phyloP scores from a whole-genome alignment of 2,113 vertebrate species.

The Stegastes partitus region DNA sequence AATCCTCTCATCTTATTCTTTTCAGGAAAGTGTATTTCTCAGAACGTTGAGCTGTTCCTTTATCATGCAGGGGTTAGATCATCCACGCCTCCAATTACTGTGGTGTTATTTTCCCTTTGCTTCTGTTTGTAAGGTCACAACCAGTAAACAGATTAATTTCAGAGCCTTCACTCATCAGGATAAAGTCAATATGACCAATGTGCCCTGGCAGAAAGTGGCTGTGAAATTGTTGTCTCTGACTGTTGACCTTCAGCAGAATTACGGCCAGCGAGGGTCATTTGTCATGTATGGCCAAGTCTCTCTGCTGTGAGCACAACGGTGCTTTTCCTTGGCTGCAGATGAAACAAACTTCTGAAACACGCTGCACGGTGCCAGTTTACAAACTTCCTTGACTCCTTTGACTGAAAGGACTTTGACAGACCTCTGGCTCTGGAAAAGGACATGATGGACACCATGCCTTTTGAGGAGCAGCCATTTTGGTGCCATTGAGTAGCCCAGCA shows the following conservation, averaged over 20 bases:
- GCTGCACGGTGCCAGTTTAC: constrained; percentile 6
- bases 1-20: no score
- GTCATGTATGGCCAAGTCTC: constrained; percentile 47
- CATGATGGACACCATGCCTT: constrained; percentile 35
- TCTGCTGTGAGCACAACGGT: constrained; percentile 45
- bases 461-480: constrained; percentile 45
- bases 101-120: neutral
- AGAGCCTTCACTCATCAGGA: constrained; percentile 6
- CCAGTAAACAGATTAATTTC: constrained; percentile 38
- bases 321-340: constrained; percentile 61
- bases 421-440: constrained; percentile 19
- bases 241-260: constrained; percentile 70
- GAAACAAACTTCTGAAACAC: constrained; percentile 54
- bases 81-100: no score
- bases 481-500: neutral
- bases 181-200: constrained; percentile 25
- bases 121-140: neutral
- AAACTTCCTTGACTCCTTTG: constrained; percentile 41
- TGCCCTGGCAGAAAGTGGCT: constrained; percentile 7
- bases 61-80: no score
- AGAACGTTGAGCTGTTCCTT: no score
- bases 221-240: constrained; percentile 31
- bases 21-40: no score
- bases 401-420: constrained; percentile 46
- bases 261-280: constrained; percentile 43